Percentiles rank a stretch among this genome's conserved stretches.
phyloP scores from a whole-genome alignment of 2,797 vertebrate genomes.

The Tauraco hartlaubi region DNA sequence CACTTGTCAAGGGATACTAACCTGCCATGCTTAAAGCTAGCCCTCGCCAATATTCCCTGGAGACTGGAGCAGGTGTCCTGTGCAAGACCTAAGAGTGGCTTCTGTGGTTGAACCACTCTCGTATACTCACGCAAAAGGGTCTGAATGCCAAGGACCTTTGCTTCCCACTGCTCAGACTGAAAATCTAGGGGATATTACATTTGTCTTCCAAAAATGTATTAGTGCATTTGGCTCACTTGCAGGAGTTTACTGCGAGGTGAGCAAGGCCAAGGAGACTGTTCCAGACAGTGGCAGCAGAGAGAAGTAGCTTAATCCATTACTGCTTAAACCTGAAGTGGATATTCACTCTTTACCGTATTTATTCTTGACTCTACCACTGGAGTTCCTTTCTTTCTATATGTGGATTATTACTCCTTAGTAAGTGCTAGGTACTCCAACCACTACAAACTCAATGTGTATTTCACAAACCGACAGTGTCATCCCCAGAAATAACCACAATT shows the following conservation, averaged over 20 bases:
- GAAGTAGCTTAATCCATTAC: background rate
- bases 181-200: background rate
- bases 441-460: background rate
- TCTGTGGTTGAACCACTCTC: background rate
- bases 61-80: background rate
- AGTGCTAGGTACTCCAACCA: background rate
- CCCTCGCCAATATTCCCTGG: background rate
- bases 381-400: background rate
- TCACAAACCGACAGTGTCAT: background rate
- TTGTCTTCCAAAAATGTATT: background rate
- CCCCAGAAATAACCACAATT: slow-evolving; percentile 2
- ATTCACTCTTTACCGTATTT: background rate
- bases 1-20: background rate
- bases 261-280: background rate
- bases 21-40: background rate
- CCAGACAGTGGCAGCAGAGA: background rate
- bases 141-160: background rate
- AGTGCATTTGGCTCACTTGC: background rate
- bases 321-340: background rate
- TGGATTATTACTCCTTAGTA: background rate
- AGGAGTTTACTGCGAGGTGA: too few relatives aligned
- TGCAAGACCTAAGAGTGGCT: background rate
- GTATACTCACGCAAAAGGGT: background rate
- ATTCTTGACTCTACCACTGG: background rate
- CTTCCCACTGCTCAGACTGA: background rate